Conservation (phyloP, 2,113 vertebrate genomes). For the Grammomys surdaster region DNA sequence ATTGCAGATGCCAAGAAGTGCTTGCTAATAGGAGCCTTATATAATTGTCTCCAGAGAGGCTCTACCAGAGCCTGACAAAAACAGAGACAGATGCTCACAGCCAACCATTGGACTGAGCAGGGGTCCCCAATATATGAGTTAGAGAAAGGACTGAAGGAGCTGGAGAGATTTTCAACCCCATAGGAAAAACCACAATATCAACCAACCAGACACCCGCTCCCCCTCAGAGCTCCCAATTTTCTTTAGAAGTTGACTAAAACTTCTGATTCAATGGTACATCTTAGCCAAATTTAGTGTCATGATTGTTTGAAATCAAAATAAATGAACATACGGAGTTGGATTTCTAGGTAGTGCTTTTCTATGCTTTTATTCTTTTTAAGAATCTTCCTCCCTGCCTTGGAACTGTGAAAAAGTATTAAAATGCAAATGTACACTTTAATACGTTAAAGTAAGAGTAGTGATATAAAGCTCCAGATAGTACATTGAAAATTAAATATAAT, state of each 20-base stretch:
- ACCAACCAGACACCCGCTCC: no score
- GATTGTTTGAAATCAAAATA: not conserved
- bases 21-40: no score
- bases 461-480: accelerated
- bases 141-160: no score
- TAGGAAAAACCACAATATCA: no score
- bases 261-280: not conserved
- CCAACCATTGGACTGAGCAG: no score
- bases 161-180: no score
- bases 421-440: not conserved
- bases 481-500: not conserved
- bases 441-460: not conserved
- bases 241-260: not conserved
- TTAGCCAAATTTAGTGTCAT: not conserved
- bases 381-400: not conserved
- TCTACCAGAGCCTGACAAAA: no score
- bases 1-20: no score
- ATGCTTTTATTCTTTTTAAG: no score
- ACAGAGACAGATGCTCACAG: no score
- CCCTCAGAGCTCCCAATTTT: not conserved
- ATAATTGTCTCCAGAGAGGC: no score
- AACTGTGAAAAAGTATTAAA: not conserved
- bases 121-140: no score
- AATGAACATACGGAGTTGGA: not conserved
- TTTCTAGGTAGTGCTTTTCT: not conserved